Evolutionary conservation across 2,888 invertebrate genomes (phyloP).

Genomic region (Amiota minor): DNA sequence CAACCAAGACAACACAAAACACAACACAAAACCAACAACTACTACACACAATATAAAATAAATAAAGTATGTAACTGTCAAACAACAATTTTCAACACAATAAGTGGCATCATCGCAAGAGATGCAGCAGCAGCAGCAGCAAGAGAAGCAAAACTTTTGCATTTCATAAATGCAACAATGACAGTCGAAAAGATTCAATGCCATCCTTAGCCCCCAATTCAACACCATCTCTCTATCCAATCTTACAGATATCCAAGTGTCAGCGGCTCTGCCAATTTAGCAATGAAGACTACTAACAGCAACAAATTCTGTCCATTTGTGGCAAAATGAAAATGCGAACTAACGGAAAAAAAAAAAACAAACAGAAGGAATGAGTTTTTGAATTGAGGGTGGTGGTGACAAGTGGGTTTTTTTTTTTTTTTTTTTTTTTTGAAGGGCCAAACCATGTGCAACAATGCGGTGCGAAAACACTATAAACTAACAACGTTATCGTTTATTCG

Average conservation of each 20-base stretch:
- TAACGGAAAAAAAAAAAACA: no score
- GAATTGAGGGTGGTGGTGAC: no score
- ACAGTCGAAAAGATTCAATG: conserved; percentile 5
- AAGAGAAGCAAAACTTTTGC: conserved; percentile 8
- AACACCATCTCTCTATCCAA: background rate
- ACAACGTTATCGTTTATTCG: conserved; percentile 25
- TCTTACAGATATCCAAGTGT: background rate
- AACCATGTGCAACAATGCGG: conserved; percentile 33
- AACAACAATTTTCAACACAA: conserved; percentile 26
- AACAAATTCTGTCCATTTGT: background rate
- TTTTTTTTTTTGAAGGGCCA: conserved; percentile 6
- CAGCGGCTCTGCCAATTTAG: no score
- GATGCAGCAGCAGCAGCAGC: background rate
- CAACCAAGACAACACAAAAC: background rate
- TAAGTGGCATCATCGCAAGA: conserved; percentile 20
- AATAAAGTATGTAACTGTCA: conserved; percentile 29
- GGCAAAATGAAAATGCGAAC: background rate
- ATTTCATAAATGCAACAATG: conserved; percentile 23
- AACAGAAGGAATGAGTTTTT: no score
- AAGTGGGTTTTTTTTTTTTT: background rate
- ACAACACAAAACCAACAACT: background rate
- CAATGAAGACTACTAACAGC: no score
- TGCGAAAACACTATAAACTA: conserved; percentile 24
- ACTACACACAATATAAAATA: conserved; percentile 15
- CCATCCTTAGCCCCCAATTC: background rate